Evolutionary conservation across 2,113 vertebrate genomes (phyloP).

Genomic region (cattle (Bos taurus)): ARS-UCD2.0 NC_037329.1:9846001-9846500

Average conservation of each 20-base stretch:
- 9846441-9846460: conserved; percentile 96
- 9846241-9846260: background rate
- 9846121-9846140: background rate
- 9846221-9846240: background rate
- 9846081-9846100: background rate
- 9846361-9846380: background rate
- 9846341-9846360: background rate
- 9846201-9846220: background rate
- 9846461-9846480: conserved; percentile 97
- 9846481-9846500: conserved; percentile 96
- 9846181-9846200: background rate
- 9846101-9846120: background rate
- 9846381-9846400: background rate
- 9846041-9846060: background rate
- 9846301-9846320: background rate
- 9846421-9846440: conserved; percentile 87
- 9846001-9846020: background rate
- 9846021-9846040: background rate
- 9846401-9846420: background rate
- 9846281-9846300: background rate
- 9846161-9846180: background rate
- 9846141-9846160: background rate
- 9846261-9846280: background rate
- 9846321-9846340: background rate
- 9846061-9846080: background rate